Evolutionary conservation across 2,113 vertebrate species (phyloP).

Genomic region (Ranitomeya imitator): DNA sequence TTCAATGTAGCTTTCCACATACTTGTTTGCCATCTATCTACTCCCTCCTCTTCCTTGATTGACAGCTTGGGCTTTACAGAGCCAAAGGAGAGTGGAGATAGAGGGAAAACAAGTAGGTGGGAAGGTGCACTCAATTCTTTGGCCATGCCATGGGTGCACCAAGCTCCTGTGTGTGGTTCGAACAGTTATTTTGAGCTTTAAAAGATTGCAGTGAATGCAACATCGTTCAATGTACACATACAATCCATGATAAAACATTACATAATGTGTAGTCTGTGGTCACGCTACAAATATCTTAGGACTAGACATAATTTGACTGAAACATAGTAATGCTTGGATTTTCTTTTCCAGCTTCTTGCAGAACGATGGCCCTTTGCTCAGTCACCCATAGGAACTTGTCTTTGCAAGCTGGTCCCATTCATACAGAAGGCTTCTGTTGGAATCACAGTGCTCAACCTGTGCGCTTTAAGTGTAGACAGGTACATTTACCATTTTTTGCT

Average conservation of each 20-base stretch:
- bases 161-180: too few relatives aligned
- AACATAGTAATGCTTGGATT: conserved; percentile 29
- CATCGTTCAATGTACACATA: background rate
- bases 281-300: background rate
- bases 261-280: background rate
- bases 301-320: too few relatives aligned
- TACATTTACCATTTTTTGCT: conserved; percentile 63
- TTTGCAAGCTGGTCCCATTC: conserved; percentile 94
- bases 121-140: too few relatives aligned
- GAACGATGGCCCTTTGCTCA: conserved; percentile 80
- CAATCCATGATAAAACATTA: background rate
- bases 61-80: too few relatives aligned
- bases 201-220: background rate
- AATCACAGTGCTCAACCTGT: conserved; percentile 96
- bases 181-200: too few relatives aligned
- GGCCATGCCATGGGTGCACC: too few relatives aligned
- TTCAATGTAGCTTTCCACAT: too few relatives aligned
- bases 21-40: too few relatives aligned
- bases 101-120: too few relatives aligned
- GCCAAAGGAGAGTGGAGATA: too few relatives aligned
- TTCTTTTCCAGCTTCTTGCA: conserved; percentile 80
- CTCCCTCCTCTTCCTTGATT: too few relatives aligned
- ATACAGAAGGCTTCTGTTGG: conserved; percentile 97
- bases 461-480: conserved; percentile 98
- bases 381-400: conserved; percentile 75